Percentiles rank a stretch among this genome's conserved stretches.
Conservation (phyloP, 2,888 invertebrate species). For the Pollenia griseotomentosa region DNA sequence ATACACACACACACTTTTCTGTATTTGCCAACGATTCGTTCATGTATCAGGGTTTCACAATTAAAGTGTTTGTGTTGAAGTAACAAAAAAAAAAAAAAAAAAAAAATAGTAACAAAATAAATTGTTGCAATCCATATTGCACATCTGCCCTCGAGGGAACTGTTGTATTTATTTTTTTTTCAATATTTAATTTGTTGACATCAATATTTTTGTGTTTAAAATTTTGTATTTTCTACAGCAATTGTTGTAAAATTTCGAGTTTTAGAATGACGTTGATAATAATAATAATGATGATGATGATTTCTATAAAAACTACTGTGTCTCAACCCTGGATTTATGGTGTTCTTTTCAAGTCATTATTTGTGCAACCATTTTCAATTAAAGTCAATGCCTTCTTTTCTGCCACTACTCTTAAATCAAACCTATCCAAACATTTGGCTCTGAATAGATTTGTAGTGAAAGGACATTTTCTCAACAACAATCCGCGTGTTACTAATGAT, state of each 20-base stretch:
- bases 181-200: slow-evolving; percentile 39
- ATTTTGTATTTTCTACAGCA: background rate
- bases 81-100: background rate
- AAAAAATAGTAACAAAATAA: too few species aligned
- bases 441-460: background rate
- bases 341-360: slow-evolving; percentile 32
- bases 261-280: background rate
- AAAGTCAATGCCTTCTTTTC: background rate
- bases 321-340: slow-evolving; percentile 49
- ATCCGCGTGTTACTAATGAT: slow-evolving; percentile 63
- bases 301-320: slow-evolving; percentile 39
- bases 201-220: slow-evolving; percentile 25
- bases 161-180: slow-evolving; percentile 31
- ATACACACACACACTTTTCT: background rate
- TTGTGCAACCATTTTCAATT: slow-evolving; percentile 25
- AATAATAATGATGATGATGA: background rate
- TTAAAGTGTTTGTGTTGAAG: slow-evolving; percentile 1
- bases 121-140: slow-evolving; percentile 45
- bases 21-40: background rate
- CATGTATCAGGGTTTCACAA: background rate
- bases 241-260: background rate
- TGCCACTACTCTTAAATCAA: background rate
- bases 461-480: slow-evolving; percentile 6
- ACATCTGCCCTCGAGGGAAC: slow-evolving; percentile 62
- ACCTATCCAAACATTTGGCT: background rate